Evolutionary conservation across 2,113 vertebrate species (phyloP), one percentile per base, ranked within the genome.

Genomic region (Girardinichthys multiradiatus): DNA sequence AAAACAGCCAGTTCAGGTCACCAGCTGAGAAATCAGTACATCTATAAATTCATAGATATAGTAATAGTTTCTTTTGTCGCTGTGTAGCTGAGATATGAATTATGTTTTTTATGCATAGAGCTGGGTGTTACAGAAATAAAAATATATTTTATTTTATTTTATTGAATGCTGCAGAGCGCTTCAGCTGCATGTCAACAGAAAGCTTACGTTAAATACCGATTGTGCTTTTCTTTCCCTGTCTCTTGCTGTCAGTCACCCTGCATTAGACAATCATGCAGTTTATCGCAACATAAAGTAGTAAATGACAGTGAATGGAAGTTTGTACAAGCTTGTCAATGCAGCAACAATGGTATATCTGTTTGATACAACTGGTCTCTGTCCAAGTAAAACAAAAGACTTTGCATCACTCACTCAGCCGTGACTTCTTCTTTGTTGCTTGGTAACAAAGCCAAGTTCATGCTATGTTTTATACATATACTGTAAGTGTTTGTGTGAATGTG

Each of bases 261-360:
- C 54, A n/a, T 67, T 19, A 27, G 57, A 86, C 85, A 88, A 85
- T 86, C 57, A n/a, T 4, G 6, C 68, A 42, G 63, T 85, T 88
- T 58, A 77, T 65, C 68, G 84, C 84, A 75, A 72, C 67, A 76
- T 65, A 81, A 86, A 83, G 64, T 70, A 80, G 64, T 70, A 19
- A 65, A 65, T 31, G 65, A 33, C 73, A 82, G 69, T 84, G 74
- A 79, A 30, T 83, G 74, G 69, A 84, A 71, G 81, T 86, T 85
- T 88, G 64, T 69, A 13, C 39, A 26, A 79, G 83, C 45, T 51
- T 45, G 70, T 86, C 81, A 73, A 57, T 66, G 71, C 51, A 59
- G 80, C 39, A 83, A 90, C 86, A 90, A 87, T 68, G 81, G 39
- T 27, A 42, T 61, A 76, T 83, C 71, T 89, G 79, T 89, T 17